phyloP scores from a whole-genome alignment of 2,113 vertebrate genomes.

The Trichomycterus rosablanca region DNA sequence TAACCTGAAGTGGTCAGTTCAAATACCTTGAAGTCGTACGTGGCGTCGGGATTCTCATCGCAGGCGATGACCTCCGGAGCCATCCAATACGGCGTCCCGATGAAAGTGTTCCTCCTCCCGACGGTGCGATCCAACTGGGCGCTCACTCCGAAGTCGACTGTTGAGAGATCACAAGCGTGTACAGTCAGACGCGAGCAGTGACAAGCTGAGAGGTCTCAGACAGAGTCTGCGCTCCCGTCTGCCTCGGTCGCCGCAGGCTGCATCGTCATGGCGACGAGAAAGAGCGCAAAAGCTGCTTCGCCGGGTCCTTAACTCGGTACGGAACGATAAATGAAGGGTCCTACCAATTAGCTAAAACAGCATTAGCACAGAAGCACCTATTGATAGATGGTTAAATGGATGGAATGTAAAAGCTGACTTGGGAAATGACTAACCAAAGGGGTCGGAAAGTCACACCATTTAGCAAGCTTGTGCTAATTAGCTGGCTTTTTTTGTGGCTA shows the following conservation, averaged over 20 bases:
- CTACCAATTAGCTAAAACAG: not conserved
- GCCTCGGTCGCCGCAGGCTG: slow-evolving; percentile 38
- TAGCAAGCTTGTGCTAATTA: no score
- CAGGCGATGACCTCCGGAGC: slow-evolving; percentile 97
- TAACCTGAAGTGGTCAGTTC: not conserved
- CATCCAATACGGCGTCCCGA: slow-evolving; percentile 99
- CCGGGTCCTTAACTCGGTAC: not conserved
- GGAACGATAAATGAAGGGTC: not conserved
- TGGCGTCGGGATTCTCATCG: slow-evolving; percentile 97
- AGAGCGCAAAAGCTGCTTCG: not conserved
- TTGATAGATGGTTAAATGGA: no score
- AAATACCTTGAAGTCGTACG: slow-evolving; percentile 95
- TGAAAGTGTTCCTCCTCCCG: slow-evolving; percentile 94
- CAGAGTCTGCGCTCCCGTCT: slow-evolving; percentile 40
- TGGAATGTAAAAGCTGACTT: no score
- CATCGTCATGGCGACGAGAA: slow-evolving; percentile 41
- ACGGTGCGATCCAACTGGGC: slow-evolving; percentile 95
- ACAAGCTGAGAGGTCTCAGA: slow-evolving; percentile 43
- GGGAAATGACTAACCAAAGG: no score
- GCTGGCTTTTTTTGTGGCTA: no score
- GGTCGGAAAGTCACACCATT: no score
- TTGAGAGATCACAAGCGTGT: slow-evolving; percentile 27
- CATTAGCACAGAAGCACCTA: not conserved
- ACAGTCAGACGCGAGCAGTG: slow-evolving; percentile 29
- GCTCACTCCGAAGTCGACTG: slow-evolving; percentile 96